Conservation (phyloP, 2,797 vertebrate species). For the Cirrhinus mrigala region DNA sequence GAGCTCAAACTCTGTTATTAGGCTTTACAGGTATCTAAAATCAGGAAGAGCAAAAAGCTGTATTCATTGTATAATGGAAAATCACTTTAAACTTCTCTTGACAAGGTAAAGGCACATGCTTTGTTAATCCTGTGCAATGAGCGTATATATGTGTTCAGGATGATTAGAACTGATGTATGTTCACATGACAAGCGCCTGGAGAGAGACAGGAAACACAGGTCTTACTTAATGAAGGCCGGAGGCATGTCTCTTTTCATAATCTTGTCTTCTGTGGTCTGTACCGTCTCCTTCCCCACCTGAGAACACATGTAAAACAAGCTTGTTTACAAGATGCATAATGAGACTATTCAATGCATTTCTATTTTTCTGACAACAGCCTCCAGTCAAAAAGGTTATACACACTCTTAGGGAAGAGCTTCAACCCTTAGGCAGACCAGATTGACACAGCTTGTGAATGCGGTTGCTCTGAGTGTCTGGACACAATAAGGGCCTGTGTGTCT, state of each 20-base stretch:
- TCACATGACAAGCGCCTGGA: slow-evolving; percentile 27
- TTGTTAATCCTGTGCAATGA: slow-evolving; percentile 8
- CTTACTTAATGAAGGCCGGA: slow-evolving; percentile 98
- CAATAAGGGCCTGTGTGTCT: slow-evolving; percentile 55
- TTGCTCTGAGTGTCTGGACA: slow-evolving; percentile 40
- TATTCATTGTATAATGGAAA: neutral
- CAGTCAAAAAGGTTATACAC: slow-evolving; percentile 33
- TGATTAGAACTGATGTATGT: slow-evolving; percentile 34
- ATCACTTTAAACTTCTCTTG: neutral
- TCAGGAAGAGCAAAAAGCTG: neutral
- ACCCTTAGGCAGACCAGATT: slow-evolving; percentile 37
- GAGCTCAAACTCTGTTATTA: neutral
- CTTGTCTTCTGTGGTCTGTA: slow-evolving; percentile 98
- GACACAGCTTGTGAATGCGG: slow-evolving; percentile 48
- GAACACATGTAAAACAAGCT: slow-evolving; percentile 57
- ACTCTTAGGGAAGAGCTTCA: slow-evolving; percentile 26
- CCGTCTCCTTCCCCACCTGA: slow-evolving; percentile 98
- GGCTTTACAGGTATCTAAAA: neutral
- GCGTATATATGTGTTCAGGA: neutral
- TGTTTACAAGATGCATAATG: slow-evolving; percentile 20
- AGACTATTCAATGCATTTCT: neutral
- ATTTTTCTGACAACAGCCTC: neutral
- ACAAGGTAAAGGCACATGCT: neutral
- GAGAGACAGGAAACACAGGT: slow-evolving; percentile 40
- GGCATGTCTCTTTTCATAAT: slow-evolving; percentile 99